These are phyloP conservation scores for Meriones unguiculatus DNA, from an alignment of 2,113 vertebrate species.

Conservation along the genomic window DNA sequence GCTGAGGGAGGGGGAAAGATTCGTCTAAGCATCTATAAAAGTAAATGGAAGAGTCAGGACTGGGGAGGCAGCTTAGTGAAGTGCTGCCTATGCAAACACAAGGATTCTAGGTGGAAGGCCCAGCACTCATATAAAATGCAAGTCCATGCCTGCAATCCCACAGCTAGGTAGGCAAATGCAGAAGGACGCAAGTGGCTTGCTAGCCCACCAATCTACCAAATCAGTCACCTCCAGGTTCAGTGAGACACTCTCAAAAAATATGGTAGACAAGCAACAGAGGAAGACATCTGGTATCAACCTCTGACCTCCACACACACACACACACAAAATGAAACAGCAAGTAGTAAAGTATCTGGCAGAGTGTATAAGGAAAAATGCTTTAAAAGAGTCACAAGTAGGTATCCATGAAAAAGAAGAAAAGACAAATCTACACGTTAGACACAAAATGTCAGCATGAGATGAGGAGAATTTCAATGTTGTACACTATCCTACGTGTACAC, in stretches of 20 bases:
- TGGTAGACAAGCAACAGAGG: background rate
- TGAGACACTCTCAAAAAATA: background rate
- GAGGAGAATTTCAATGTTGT: conserved; percentile 43
- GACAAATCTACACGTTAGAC: background rate
- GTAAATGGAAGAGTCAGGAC: background rate
- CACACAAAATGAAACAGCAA: background rate
- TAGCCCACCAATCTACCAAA: background rate
- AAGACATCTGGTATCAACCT: background rate
- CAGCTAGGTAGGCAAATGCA: background rate
- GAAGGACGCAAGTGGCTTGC: background rate
- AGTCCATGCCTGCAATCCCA: background rate
- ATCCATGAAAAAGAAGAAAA: background rate
- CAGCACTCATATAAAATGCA: background rate
- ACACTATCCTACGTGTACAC: conserved; percentile 7
- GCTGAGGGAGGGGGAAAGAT: background rate
- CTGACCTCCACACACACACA: background rate
- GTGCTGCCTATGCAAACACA: background rate
- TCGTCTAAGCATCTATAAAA: background rate
- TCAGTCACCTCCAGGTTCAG: background rate
- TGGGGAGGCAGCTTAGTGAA: background rate
- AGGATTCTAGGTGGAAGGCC: background rate
- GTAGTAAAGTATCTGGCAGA: background rate
- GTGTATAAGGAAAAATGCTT: background rate
- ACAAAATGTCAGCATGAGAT: conserved; percentile 33
- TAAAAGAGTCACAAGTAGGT: background rate